Evolutionary conservation across 2,888 invertebrate species (phyloP), one percentile per base, ranked within the genome.

Genomic region (Oscheius onirici): DNA sequence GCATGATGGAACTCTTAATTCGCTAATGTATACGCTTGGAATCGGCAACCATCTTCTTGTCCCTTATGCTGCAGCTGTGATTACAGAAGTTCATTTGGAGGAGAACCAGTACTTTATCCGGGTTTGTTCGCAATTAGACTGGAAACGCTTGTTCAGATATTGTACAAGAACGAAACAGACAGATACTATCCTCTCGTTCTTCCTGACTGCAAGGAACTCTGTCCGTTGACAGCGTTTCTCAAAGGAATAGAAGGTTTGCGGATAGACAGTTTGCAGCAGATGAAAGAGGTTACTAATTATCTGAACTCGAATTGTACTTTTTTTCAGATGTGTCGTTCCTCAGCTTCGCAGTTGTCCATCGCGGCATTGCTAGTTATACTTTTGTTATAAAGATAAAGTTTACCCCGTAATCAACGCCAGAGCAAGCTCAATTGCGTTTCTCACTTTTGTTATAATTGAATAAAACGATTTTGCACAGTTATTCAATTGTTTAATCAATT

Each of bases 1-100:
- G 80, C 80, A 80, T 61, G 80, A 80, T 44, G 78, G 80, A 22
- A 80, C 80, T 3, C 41, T 80, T 0, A 73, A 73, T 0, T 71
- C 75, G 6, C 69, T 79, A 5, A 68, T 73, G 28, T 76, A 76
- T 20, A 72, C 73, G 1, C 46, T 80, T 24, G 77, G 77, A 24
- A 73, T 80, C 6, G 72, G 72, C 26, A 76, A 80, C 70, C 57
- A 77, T 63, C 75, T 71, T n/a, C 71, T 80, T 26, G 71, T 79
- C 11, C 80, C 80, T 1, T 79, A 78, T 40, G 71, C 75, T 0
- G 77, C 78, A 34, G 65, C 74, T 41, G 54, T 77, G 13, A 70
- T 80, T 17, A 67, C 72, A n/a, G 80, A 80, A 46, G 54, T 78
- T 1, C 78, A 80, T 57, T 72, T 69, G 10, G 71, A 77, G 22